Evolutionary conservation across 2,888 invertebrate genomes (phyloP), one percentile per base, ranked within the genome.

Genomic region (Diarsia dahlii): DNA sequence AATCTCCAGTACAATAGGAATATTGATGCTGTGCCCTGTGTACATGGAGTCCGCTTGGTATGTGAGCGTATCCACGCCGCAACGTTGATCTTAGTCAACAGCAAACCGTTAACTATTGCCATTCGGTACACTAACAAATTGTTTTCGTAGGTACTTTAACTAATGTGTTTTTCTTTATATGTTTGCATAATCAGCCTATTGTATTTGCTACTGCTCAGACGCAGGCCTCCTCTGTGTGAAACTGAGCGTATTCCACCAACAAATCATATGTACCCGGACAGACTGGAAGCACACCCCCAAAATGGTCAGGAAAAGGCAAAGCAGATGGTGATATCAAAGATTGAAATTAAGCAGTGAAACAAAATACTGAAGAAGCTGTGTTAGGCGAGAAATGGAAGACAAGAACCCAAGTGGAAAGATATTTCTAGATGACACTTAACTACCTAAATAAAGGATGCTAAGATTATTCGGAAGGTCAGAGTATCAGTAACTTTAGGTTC

Each of bases 41-140:
- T 80, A 79, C 46, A 65, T 52, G 68, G 56, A 67, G 13, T 65
- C 13, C 13, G 20, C 23, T 76, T 62, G 77, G 71, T 68, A 77
- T 71, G 80, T 54, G 54, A 77, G 50, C 64, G 67, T 68, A 45
- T 71, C 67, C 67, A 71, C 58, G 71, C 62, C 15, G 8, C 52
- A 8, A 23, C 58, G 70, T 63, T 67, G 52, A 76, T 81, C 64
- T 63, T 56, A 68, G 64, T 80, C 71, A 81, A 64, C 67, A 81
- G 60, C 67, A 71, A 81, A 64, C 80, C 77, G 67, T 58, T 81
- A 46, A 63, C 50, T 66, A 76, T 18, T 52, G 46, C 34, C 64
- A 80, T 79, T 80, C 75, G 58, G 80, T 80, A 52, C 71, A 58
- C 71, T 52, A 15, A 50, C 46, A 64, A 81, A 68, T 76, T 66